Conservation (phyloP, 2,888 invertebrate species). For the Pomacea canaliculata region DNA sequence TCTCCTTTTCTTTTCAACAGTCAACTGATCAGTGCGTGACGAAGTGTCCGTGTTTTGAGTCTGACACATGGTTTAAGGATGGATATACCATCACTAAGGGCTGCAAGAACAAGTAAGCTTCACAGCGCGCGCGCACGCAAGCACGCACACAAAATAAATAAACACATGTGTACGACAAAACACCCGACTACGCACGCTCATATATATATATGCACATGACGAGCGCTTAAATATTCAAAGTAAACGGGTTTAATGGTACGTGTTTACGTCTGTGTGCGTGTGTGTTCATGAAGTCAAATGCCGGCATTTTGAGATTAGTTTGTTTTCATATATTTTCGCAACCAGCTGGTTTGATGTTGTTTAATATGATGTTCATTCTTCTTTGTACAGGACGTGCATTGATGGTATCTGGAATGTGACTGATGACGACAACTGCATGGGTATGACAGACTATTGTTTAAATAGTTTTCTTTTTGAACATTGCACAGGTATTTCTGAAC, state of each 20-base stretch:
- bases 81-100: slow-evolving; percentile 17
- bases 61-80: slow-evolving; percentile 25
- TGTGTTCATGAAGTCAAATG: too few relatives aligned
- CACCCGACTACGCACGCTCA: too few relatives aligned
- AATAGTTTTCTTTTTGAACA: not conserved
- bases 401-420: slow-evolving; percentile 7
- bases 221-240: too few relatives aligned
- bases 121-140: too few relatives aligned
- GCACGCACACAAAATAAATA: too few relatives aligned
- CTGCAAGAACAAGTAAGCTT: slow-evolving; percentile 29
- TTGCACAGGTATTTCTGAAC: not conserved
- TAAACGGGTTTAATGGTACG: too few relatives aligned
- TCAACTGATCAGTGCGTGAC: slow-evolving; percentile 19
- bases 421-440: not conserved
- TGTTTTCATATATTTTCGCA: not conserved
- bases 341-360: not conserved
- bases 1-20: slow-evolving; percentile 4
- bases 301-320: too few relatives aligned
- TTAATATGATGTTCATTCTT: not conserved
- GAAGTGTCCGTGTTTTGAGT: slow-evolving; percentile 29
- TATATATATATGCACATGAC: too few relatives aligned
- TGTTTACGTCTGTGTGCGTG: too few relatives aligned
- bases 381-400: not conserved
- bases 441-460: not conserved
- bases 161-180: too few relatives aligned